Evolutionary conservation across 2,888 invertebrate species (phyloP).

Genomic region (Oscheius onirici): DNA sequence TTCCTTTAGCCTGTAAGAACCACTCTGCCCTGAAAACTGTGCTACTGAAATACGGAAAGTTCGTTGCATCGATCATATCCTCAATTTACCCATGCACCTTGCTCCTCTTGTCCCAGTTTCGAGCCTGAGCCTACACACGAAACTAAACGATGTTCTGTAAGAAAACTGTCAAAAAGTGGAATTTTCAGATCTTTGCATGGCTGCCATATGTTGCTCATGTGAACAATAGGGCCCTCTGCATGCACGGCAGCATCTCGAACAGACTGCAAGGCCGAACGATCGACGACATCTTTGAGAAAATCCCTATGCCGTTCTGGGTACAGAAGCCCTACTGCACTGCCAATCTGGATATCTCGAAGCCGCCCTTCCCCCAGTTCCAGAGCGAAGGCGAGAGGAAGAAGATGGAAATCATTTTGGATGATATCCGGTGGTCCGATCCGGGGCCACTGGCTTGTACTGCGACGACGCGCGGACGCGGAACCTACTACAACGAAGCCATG

Average conservation of each 20-base stretch:
- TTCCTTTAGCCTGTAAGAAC: no score
- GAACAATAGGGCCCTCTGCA: neutral
- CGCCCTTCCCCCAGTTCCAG: neutral
- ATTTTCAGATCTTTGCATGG: neutral
- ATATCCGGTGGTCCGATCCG: neutral
- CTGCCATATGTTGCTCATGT: neutral
- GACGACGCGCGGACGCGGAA: neutral
- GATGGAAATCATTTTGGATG: neutral
- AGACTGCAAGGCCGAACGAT: neutral
- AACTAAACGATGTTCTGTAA: no score
- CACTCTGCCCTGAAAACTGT: no score
- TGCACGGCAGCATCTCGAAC: neutral
- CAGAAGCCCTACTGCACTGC: neutral
- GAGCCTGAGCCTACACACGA: no score
- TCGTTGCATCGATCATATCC: no score
- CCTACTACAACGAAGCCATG: neutral
- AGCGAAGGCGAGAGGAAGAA: neutral
- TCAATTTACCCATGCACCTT: no score
- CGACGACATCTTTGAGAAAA: neutral
- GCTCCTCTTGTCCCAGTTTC: no score
- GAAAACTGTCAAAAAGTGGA: no score
- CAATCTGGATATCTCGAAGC: neutral
- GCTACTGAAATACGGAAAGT: no score
- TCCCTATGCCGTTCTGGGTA: neutral
- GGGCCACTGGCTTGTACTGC: neutral